Percentiles rank a stretch among this genome's conserved stretches.
These are phyloP conservation scores for Lapara coniferarum DNA, from an alignment of 2,888 invertebrate species.

Conservation along the genomic window DNA sequence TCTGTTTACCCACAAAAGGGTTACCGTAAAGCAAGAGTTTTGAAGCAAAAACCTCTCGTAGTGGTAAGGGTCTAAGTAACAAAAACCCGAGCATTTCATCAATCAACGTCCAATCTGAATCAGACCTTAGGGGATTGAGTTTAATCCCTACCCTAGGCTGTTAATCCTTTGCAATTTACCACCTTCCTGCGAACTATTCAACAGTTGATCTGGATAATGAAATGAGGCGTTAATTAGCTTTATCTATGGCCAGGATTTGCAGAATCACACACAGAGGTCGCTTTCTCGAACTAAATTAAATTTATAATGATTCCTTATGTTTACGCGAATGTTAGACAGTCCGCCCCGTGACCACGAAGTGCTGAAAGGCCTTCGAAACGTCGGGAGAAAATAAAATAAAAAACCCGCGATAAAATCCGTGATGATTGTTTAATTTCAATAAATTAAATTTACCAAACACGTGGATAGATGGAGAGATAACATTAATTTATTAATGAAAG, in stretches of 20 bases:
- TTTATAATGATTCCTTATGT: too few relatives aligned
- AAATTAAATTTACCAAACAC: too few relatives aligned
- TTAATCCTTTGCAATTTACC: conserved; percentile 38
- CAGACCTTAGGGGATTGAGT: conserved; percentile 37
- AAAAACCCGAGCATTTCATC: conserved; percentile 39
- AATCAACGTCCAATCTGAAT: conserved; percentile 45
- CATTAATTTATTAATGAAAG: too few relatives aligned
- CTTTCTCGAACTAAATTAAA: too few relatives aligned
- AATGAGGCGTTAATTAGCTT: not conserved
- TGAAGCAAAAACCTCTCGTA: conserved; percentile 16
- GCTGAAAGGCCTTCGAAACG: too few relatives aligned
- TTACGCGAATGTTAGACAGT: too few relatives aligned
- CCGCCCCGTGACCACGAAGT: too few relatives aligned
- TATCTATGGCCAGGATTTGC: not conserved
- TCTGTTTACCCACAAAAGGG: not conserved
- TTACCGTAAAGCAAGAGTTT: not conserved
- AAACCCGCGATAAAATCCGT: too few relatives aligned
- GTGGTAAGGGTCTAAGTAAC: conserved; percentile 28
- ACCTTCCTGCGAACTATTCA: conserved; percentile 28
- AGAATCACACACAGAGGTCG: too few relatives aligned
- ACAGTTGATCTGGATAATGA: conserved; percentile 15
- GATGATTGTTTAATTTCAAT: too few relatives aligned
- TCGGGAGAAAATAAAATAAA: too few relatives aligned
- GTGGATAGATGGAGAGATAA: too few relatives aligned
- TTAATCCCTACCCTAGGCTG: conserved; percentile 39